Evolutionary conservation across 2,113 vertebrate genomes (phyloP), one percentile per base, ranked within the genome.

Genomic region (Sminthopsis crassicaudata): DNA sequence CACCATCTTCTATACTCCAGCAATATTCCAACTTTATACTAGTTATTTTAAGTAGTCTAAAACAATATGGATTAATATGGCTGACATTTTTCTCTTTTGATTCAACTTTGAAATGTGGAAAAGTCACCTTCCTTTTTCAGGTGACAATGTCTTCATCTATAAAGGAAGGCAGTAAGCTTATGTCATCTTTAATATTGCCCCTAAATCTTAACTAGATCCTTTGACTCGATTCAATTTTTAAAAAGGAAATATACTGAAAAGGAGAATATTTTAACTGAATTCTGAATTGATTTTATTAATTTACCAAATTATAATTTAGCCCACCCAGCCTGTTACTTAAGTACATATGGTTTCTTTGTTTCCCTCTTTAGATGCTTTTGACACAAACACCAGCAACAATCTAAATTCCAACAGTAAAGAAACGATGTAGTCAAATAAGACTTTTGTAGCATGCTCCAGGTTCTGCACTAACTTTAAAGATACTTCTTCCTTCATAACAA

Each of bases 261-360:
- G 91, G 27, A 94, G 46, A 42, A 53, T 51, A 52, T 46, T 94
- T 91, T 91, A 93, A 92, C 52, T 23, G 95, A 95, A 94, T 16
- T 24, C 36, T 90, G 16, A 76, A n/a, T 76, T 93, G 26, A 53
- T 94, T 94, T 93, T 94, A 94, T 95, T 94, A 42, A 42, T 42
- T 92, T 19, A 91, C 12, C n/a, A 24, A 53, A 92, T 92, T 55
- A n/a, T 42, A 8, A 7, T 84, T 84, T n/a, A 22, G 5, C 22
- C 67, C 55, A 88, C 25, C 46, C 67, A 88, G 36, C 2, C 8
- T 60, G 14, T 26, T 16, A 2, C 23, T 53, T 53, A 10, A 89
- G 19, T 42, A 26, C 25, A n/a, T 95, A 54, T 42, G 19, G 67
- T 42, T 67, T 84, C 36, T 42, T 54, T 91, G 27, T 5, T 95